Evolutionary conservation across 2,113 vertebrate species (phyloP), one percentile per base, ranked within the genome.

Genomic region (Oceanodroma tethys): DNA sequence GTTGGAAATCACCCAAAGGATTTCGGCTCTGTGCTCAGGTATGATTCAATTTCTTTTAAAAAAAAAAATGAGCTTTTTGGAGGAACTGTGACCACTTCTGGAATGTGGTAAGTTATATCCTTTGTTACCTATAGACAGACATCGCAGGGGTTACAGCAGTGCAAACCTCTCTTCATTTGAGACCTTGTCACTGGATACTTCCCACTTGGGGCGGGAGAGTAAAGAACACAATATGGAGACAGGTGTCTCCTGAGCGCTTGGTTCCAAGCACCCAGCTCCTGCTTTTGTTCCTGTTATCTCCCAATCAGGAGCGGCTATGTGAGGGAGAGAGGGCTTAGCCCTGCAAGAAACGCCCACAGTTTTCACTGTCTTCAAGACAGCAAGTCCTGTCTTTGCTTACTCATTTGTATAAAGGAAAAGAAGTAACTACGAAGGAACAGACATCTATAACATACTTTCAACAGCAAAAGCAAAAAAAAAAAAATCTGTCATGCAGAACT

Each of bases 371-470:
- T 73, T 80, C 45, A 36, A 42, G n/a, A 42, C 34, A 75, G 42
- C 7, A 32, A 79, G 21, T 87, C 23, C 56, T 84, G 60, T 40
- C 80, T 94, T 81, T 90, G 70, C 81, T 95, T 93, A 87, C 45
- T 94, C n/a, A 29, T 95, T 95, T 95, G 52, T 93, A 47, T 53
- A 94, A 89, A 93, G 73, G 66, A 81, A 89, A 92, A 81, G 43
- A 52, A 94, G 60, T 45, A 63, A 89, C 74, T 87, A 34, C 3
- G 3, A n/a, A 25, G 56, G 78, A 95, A 85, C 91, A 96, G 94
- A 97, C 65, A 87, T 72, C 40, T 93, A 38, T 87, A 91, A 68
- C 27, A 56, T 58, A 38, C 27, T 94, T 43, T 91, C 36, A 72
- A 67, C 5, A 92, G 7, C 11, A 78, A 81, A 89, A 73, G 32